These are phyloP conservation scores for Spizaetus ornatus DNA, from an alignment of 2,113 vertebrate genomes.

Conservation along the genomic window DNA sequence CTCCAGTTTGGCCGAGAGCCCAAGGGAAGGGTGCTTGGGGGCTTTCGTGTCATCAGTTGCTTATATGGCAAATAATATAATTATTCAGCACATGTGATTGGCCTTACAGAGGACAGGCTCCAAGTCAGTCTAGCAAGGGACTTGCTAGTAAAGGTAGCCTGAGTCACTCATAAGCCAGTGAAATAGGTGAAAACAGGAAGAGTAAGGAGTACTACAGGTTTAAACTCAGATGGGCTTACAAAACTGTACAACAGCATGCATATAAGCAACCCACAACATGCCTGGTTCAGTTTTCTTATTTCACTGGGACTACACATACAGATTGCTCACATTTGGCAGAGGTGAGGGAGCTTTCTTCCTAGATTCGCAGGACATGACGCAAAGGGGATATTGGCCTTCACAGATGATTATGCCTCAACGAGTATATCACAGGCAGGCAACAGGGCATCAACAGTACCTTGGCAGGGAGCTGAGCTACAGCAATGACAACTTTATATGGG, in stretches of 20 bases:
- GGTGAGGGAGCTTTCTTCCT: neutral
- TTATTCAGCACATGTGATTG: neutral
- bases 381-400: neutral
- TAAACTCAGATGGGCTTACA: neutral
- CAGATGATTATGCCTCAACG: neutral
- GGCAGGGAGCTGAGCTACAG: neutral
- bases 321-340: neutral
- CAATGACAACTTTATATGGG: neutral
- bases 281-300: neutral
- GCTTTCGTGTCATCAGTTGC: neutral
- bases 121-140: neutral
- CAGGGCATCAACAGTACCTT: neutral
- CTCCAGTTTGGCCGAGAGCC: neutral
- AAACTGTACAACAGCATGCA: neutral
- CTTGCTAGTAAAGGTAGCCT: neutral
- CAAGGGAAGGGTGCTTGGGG: neutral
- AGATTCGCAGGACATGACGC: neutral
- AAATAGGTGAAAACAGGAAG: neutral
- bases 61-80: neutral
- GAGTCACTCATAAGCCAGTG: neutral
- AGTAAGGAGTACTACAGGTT: neutral
- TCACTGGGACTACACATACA: neutral
- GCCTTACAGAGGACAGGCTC: neutral
- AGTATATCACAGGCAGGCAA: neutral
- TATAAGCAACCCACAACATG: neutral